phyloP scores from a whole-genome alignment of 2,113 vertebrate species.

The Phalacrocorax brasilianus region DNA sequence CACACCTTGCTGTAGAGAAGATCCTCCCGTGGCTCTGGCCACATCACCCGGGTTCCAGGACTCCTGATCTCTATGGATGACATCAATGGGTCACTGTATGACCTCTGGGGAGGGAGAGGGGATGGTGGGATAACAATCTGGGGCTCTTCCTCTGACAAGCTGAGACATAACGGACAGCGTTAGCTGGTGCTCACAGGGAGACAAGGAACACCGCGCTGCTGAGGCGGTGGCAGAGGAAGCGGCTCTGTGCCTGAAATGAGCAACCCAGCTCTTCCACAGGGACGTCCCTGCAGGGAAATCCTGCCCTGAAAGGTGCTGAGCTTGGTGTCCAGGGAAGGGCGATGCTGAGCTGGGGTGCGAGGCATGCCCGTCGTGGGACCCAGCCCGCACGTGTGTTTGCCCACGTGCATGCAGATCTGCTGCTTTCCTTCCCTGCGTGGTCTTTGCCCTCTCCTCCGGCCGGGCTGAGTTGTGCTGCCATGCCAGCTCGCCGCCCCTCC shows the following conservation, averaged over 20 bases:
- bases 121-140: fast-evolving
- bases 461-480: neutral
- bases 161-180: fast-evolving
- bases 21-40: neutral
- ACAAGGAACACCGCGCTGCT: neutral
- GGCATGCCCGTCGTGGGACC: neutral
- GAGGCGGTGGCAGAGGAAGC: neutral
- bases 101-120: neutral
- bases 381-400: fast-evolving
- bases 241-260: neutral
- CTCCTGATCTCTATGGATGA: fast-evolving
- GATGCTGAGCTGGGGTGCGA: fast-evolving
- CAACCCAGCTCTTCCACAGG: fast-evolving
- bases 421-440: neutral
- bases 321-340: neutral
- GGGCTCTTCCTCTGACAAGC: neutral
- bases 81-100: fast-evolving
- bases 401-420: neutral
- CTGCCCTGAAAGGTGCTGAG: neutral
- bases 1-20: neutral
- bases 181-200: neutral
- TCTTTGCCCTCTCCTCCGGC: neutral
- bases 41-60: neutral
- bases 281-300: neutral
- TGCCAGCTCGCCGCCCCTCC: neutral